Evolutionary conservation across 2,888 invertebrate genomes (phyloP).

Genomic region (Latheticus oryzae): DNA sequence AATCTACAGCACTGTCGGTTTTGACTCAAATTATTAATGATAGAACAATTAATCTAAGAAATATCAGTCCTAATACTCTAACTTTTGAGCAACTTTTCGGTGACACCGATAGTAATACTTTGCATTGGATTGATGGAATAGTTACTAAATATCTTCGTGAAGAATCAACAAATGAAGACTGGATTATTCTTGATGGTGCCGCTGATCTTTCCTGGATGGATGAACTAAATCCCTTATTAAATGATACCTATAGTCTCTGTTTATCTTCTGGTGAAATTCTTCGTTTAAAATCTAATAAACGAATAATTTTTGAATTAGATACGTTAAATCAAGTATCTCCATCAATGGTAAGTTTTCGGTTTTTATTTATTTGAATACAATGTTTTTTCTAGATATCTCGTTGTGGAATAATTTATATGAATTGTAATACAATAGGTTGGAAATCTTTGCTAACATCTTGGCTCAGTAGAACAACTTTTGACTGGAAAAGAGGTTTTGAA

Average conservation of each 20-base stretch:
- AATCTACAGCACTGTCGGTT: constrained; percentile 80
- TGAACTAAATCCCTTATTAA: constrained; percentile 85
- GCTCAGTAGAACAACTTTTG: constrained; percentile 52
- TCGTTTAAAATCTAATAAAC: constrained; percentile 77
- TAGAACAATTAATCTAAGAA: constrained; percentile 30
- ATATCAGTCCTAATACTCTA: constrained; percentile 87
- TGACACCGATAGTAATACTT: constrained; percentile 61
- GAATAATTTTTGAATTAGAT: constrained; percentile 86
- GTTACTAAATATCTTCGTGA: constrained; percentile 81
- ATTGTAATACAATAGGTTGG: constrained; percentile 70
- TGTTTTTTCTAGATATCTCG: constrained; percentile 66
- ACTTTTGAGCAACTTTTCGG: constrained; percentile 90
- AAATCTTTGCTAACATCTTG: constrained; percentile 68
- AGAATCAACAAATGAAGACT: constrained; percentile 72
- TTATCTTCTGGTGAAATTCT: constrained; percentile 86
- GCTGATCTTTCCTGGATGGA: constrained; percentile 89
- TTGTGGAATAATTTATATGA: constrained; percentile 74
- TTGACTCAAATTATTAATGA: constrained; percentile 73
- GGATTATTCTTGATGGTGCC: constrained; percentile 90
- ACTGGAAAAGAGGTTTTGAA: constrained; percentile 50
- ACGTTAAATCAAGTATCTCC: constrained; percentile 82
- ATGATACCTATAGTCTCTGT: constrained; percentile 80
- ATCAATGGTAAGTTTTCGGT: constrained; percentile 73
- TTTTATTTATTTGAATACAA: not conserved
- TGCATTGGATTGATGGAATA: constrained; percentile 89